Evolutionary conservation across 1,140 invertebrate species (phyloP).

Genomic region (Battus philenor): DNA sequence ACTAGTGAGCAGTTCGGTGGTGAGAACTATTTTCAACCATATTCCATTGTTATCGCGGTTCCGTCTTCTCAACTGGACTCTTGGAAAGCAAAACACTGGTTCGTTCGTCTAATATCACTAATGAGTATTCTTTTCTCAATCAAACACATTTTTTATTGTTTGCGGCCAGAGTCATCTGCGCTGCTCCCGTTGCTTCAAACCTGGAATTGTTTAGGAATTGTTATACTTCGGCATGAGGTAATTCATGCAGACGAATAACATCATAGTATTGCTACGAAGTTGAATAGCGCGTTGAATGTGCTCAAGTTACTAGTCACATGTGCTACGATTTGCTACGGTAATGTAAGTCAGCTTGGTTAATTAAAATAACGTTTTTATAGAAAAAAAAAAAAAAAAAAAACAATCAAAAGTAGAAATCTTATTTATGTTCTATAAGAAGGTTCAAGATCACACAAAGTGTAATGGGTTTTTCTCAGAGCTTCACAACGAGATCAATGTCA

Average conservation of each 20-base stretch:
- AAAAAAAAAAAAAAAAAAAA: no score
- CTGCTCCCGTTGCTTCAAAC: slow-evolving; percentile 30
- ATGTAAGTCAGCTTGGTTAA: no score
- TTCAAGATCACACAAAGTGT: no score
- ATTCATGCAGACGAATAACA: slow-evolving; percentile 36
- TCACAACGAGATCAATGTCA: no score
- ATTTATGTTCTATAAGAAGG: no score
- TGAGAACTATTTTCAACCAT: slow-evolving; percentile 54
- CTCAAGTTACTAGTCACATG: background rate
- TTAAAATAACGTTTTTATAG: no score
- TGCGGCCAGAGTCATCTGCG: slow-evolving; percentile 45
- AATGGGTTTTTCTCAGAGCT: no score
- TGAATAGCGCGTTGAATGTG: slow-evolving; percentile 45
- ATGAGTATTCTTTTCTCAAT: slow-evolving; percentile 45
- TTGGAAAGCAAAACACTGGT: slow-evolving; percentile 41
- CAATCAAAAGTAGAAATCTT: no score
- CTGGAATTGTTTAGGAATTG: slow-evolving; percentile 41
- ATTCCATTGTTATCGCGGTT: slow-evolving; percentile 67
- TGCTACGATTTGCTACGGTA: slow-evolving; percentile 7
- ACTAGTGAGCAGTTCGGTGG: slow-evolving; percentile 51
- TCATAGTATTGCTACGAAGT: slow-evolving; percentile 31
- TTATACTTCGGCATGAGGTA: slow-evolving; percentile 33
- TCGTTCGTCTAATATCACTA: slow-evolving; percentile 60
- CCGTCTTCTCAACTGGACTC: slow-evolving; percentile 59
- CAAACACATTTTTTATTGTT: slow-evolving; percentile 70